These are phyloP conservation scores for Cephalophus harveyi DNA, from an alignment of 2,113 vertebrate species.

Conservation along the genomic window DNA sequence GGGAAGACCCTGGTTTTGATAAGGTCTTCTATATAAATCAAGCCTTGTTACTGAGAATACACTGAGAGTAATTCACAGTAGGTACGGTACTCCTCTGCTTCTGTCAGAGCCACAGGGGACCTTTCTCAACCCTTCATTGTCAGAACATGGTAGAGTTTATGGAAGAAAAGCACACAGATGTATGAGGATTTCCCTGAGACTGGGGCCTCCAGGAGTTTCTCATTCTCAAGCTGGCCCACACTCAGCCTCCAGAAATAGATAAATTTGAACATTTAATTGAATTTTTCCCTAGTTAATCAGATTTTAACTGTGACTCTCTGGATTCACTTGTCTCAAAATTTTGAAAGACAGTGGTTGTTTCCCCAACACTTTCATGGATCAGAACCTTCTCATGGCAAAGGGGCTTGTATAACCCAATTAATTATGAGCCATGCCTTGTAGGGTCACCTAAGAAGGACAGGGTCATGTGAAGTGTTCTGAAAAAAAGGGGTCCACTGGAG, in stretches of 20 bases:
- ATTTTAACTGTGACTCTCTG: background rate
- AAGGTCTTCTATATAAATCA: background rate
- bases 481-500: background rate
- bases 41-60: background rate
- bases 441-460: background rate
- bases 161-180: background rate
- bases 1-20: background rate
- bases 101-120: background rate
- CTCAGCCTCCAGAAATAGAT: background rate
- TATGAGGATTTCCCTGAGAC: no score
- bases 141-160: background rate
- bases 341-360: background rate
- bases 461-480: background rate
- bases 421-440: background rate
- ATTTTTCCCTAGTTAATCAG: background rate
- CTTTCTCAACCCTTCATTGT: background rate
- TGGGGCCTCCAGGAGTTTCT: background rate
- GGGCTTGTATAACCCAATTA: background rate
- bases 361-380: background rate
- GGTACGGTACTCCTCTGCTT: background rate
- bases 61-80: background rate
- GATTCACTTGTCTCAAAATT: background rate
- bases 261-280: background rate
- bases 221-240: background rate
- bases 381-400: background rate